Base-by-base conservation (phyloP, 2,113 vertebrate species). In the Suncus etruscus region DNA sequence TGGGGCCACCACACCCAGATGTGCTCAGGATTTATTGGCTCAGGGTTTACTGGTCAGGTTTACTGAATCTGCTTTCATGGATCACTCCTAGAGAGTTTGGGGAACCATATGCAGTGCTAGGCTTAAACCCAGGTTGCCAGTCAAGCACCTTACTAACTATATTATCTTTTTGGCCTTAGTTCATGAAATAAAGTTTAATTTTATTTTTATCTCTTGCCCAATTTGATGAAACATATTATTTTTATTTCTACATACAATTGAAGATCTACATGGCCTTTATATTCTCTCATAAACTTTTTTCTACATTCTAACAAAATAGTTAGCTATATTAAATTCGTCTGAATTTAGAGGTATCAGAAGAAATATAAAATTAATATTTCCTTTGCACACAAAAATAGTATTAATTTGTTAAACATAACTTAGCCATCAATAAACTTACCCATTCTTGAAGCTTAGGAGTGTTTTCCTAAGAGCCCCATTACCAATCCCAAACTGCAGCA, bases 321-420 rank as follows among this genome's bases (percentile, higher is more conserved):
- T 7, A 66, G 27, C 65, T 29, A 29, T 66, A 16, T 66, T 39
- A 81, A 69, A 51, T 3, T 83, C 24, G 27, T 65, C 82, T 88
- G 27, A 75, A 90, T 85, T 79, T 20, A 83, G 16, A 87, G 9
- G 48, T 91, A 63, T 66, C 54, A 77, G 48, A 83, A 58, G 63
- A 91, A 90, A 75, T 88, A 14, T 86, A 51, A 76, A 90, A 88
- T 50, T 61, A 81, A 20, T 18, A 24, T 84, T 80, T 74, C 39
- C 39, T 27, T 72, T 77, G 24, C 45, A 66, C 16, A 73, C 61
- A 83, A 58, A 84, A 68, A 84, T 77, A 65, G 11, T 31, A 77
- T 74, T 70, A 51, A 29, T 58, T 80, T 84, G 80, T 20, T 70
- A 72, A 89, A 75, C 2, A 83, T 47, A 65, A 65, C 74, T 73